These are phyloP conservation scores for Boulengeromyrus knoepffleri DNA, from an alignment of 2,113 vertebrate genomes.

Conservation along the genomic window DNA sequence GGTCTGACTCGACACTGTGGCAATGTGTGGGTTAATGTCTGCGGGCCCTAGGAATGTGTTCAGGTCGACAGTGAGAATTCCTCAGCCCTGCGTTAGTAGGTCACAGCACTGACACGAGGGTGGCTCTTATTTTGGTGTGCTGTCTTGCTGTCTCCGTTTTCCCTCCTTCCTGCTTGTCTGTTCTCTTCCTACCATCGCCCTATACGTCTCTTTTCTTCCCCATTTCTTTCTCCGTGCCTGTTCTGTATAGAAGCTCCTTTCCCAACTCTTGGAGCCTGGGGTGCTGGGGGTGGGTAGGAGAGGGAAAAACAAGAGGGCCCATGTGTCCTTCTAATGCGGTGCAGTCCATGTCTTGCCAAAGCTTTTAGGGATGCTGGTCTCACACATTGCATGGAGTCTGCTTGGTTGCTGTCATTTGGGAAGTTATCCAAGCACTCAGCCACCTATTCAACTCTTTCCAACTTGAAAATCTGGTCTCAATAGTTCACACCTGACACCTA, in stretches of 20 bases:
- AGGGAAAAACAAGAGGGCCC: slow-evolving; percentile 27
- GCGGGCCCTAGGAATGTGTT: slow-evolving; percentile 59
- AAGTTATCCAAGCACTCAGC: slow-evolving; percentile 34
- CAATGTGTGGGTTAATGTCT: slow-evolving; percentile 58
- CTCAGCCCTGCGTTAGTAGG: slow-evolving; percentile 61
- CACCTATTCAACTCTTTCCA: slow-evolving; percentile 30
- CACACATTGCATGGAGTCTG: slow-evolving; percentile 1
- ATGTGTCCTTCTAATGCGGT: background rate
- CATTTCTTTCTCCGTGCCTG: background rate
- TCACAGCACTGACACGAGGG: slow-evolving; percentile 38
- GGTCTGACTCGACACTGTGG: slow-evolving; percentile 22
- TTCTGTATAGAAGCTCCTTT: slow-evolving; percentile 7
- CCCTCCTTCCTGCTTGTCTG: slow-evolving; percentile 30
- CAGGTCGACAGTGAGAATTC: slow-evolving; percentile 61
- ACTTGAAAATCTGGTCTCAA: background rate
- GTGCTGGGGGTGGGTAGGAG: slow-evolving; percentile 43
- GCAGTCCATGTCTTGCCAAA: background rate
- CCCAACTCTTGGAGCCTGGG: slow-evolving; percentile 31
- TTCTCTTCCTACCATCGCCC: background rate
- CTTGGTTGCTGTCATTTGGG: slow-evolving; percentile 31
- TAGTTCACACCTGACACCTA: background rate
- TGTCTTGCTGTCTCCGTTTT: slow-evolving; percentile 23
- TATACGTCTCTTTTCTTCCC: background rate
- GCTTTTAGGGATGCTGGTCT: slow-evolving; percentile 5
- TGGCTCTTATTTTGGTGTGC: slow-evolving; percentile 48